Evolutionary conservation across 2,888 invertebrate species (phyloP), one percentile per base, ranked within the genome.

Genomic region (Ernsta delagoae): DNA sequence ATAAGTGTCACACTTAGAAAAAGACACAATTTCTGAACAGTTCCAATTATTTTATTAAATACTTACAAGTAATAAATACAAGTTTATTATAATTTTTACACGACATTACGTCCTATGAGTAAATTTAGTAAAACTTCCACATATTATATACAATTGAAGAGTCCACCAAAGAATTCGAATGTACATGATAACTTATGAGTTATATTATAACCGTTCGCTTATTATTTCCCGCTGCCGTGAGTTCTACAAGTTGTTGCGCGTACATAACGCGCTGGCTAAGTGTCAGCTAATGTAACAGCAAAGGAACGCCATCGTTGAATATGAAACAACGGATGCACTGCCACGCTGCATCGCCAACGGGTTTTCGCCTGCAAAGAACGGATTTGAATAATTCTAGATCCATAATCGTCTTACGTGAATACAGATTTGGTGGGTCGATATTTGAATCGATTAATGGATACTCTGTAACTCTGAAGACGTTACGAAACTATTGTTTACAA

Each of bases 291-390:
- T 62, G 62, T 83, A 74, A 1, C 78, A 72, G 4, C 78, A 71
- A 69, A 87, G 72, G 64, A 91, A 66, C 67, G 83, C 78, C 73
- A 91, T 81, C 77, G 87, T 79, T 79, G 93, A 87, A 79, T 84
- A 79, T 59, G 87, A 79, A 11, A 80, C 74, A 9, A 80, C 73
- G 4, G 80, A 75, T 24, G 89, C 81, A 41, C 79, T 75, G 8
- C 94, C 94, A n/a, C 94, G 86, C 72, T 94, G 94, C 94, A 94
- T 94, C 65, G 94, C 94, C 43, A 93, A 80, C 62, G 94, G 94
- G 71, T 94, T 94, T 73, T 94, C 93, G 70, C 92, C 94, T 94
- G 91, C 48, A 80, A 84, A 77, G 73, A 54, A 67, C 59, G 48
- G 43, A 61, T 66, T 75, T 73, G 72, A 76, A 70, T 71, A 73